Conservation (phyloP, 1,140 invertebrate species). For the Drosophila guanche region DNA sequence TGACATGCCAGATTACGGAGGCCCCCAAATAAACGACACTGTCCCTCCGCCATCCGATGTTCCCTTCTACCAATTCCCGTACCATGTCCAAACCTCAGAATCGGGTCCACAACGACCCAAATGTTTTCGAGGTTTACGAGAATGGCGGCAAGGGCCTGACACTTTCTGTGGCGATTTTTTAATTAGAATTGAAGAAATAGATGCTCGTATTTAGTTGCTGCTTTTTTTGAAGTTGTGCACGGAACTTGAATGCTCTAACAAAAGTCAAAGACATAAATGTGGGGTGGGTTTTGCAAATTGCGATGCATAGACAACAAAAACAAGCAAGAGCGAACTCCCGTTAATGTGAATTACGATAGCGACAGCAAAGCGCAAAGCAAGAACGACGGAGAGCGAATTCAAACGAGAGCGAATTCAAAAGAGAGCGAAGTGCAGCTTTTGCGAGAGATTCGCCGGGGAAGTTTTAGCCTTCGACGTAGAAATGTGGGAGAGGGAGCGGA, state of each 20-base stretch:
- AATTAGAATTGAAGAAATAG: conserved; percentile 62
- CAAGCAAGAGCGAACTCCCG: too few species aligned
- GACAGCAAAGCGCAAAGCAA: too few species aligned
- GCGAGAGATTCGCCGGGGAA: too few species aligned
- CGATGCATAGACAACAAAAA: too few species aligned
- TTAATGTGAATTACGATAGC: too few species aligned
- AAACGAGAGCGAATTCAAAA: too few species aligned
- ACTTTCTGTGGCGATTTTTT: conserved; percentile 78
- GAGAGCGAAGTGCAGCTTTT: too few species aligned
- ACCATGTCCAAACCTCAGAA: conserved; percentile 13
- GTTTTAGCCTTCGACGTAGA: too few species aligned
- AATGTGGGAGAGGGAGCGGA: too few species aligned
- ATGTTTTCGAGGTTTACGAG: conserved; percentile 42
- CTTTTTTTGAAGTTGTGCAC: neutral
- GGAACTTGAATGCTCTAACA: neutral
- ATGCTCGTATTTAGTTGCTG: neutral
- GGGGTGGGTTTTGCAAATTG: neutral
- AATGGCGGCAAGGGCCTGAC: conserved; percentile 61
- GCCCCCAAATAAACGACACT: conserved; percentile 55
- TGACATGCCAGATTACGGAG: conserved; percentile 72
- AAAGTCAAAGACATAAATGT: neutral
- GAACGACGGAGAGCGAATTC: too few species aligned
- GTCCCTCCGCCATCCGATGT: conserved; percentile 15
- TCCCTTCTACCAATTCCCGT: neutral
- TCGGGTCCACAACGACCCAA: conserved; percentile 56